Conservation (phyloP, 2,888 invertebrate genomes). For the Stenchaetothrips biformis region DNA sequence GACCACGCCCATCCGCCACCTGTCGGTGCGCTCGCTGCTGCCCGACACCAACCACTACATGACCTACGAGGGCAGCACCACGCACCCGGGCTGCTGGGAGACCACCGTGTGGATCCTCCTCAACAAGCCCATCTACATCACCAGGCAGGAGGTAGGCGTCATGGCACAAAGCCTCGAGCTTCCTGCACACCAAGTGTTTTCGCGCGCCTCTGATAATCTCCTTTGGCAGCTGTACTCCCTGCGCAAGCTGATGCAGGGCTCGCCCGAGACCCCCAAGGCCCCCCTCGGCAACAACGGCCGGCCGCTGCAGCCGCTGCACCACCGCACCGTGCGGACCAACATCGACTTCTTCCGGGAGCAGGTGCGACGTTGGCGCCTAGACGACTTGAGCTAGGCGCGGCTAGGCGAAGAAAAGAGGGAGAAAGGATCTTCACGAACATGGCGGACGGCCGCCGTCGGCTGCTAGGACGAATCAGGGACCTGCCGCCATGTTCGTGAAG, state of each 20-base stretch:
- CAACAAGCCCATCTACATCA: conserved; percentile 96
- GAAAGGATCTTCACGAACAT: too few species aligned
- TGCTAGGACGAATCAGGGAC: too few species aligned
- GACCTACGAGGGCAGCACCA: conserved; percentile 96
- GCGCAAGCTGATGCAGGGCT: conserved; percentile 84
- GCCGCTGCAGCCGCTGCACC: conserved; percentile 86
- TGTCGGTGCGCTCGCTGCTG: conserved; percentile 78
- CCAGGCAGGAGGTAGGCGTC: conserved; percentile 79
- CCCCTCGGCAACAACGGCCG: conserved; percentile 91
- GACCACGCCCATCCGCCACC: conserved; percentile 75
- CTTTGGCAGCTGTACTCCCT: conserved; percentile 74
- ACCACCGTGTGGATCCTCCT: conserved; percentile 98
- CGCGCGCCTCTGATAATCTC: too few species aligned
- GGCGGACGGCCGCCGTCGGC: too few species aligned
- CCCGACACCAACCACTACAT: conserved; percentile 92
- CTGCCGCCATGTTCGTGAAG: too few species aligned
- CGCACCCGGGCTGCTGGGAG: conserved; percentile 98
- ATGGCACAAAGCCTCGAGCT: too few species aligned
- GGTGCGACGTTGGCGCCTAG: too few species aligned
- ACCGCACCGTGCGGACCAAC: conserved; percentile 91
- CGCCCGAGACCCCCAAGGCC: conserved; percentile 77
- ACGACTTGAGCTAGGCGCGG: too few species aligned
- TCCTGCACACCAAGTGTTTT: too few species aligned
- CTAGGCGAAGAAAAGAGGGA: neutral
- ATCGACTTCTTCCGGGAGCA: conserved; percentile 69